Base-by-base conservation (phyloP, 2,888 invertebrate species). In the Drosophila meridiana region DNA sequence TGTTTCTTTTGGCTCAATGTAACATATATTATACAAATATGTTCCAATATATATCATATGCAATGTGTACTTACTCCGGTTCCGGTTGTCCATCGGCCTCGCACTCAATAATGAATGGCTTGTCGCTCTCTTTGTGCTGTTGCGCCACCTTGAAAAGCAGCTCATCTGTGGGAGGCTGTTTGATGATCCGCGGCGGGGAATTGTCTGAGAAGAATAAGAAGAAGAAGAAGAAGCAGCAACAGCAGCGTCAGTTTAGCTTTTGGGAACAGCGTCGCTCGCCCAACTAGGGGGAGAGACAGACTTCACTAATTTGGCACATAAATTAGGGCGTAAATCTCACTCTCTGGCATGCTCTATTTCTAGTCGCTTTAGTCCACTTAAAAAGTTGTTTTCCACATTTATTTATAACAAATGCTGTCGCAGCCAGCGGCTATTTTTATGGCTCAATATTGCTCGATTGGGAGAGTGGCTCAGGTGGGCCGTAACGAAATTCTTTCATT, bases 71-170 rank as follows among this genome's bases (percentile, higher is more conserved):
- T 94, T 95, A 99, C 98, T 95, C 96, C 63, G 99, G 99, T 80
- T 96, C 96, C 13, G 99, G 99, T 93, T 98, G 97, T 84, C 98
- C 99, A 93, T 97, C 97, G 14, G 99, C 99, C 93, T 98, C 98
- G 93, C 99, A 99, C 93, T 98, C 98, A 82, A 99, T 97, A 90
- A 98, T 96, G 94, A 98, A 98, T 58, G 98, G 98, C 93, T 97
- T 98, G 93, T 98, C 97, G 91, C 96, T 97, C 94, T 98, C 98
- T 82, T 96, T 96, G 62, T 95, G 94, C 91, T 96, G 96, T 82
- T 94, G 94, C 53, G 96, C 97, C 81, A 98, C 98, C 95, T 98
- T 97, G 93, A 98, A 98, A 76, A 98, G 95, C 86, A 97, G 95
- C 94, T 98, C 98, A 92, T 98, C 97, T 71, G 96, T 96, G 57